A percentile compares a stretch with the other conserved stretches of the same genome.
phyloP scores from a whole-genome alignment of 35 echinoderm and acorn worm genomes.

The Patiria miniata region DNA sequence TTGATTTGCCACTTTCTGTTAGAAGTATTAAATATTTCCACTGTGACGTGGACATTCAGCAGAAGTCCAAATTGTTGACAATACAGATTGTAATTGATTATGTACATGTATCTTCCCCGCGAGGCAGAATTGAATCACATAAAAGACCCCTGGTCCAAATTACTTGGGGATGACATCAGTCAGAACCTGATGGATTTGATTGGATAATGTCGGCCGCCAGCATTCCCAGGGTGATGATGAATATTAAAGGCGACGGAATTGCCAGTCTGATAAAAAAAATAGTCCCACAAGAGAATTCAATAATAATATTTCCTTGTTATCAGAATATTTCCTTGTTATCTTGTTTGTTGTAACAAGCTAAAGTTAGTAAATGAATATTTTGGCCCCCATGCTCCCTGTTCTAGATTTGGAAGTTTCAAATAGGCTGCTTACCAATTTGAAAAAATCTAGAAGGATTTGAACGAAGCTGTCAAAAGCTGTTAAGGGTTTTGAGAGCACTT shows the following conservation, averaged over 20 bases:
- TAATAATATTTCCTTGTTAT: too few species aligned
- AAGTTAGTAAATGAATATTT: too few species aligned
- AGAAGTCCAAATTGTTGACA: neutral
- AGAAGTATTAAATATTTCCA: neutral
- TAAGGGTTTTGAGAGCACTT: too few species aligned
- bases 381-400: too few species aligned
- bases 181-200: neutral
- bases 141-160: neutral
- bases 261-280: neutral
- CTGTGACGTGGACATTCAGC: neutral
- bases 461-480: too few species aligned
- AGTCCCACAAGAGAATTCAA: neutral
- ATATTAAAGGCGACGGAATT: neutral
- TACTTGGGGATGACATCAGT: conserved; percentile 7
- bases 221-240: neutral
- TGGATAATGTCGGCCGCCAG: neutral
- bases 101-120: neutral
- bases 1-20: neutral
- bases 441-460: too few species aligned
- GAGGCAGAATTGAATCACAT: neutral
- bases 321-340: too few species aligned
- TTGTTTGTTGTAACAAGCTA: too few species aligned
- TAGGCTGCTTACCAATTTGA: too few species aligned
- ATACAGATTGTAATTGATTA: neutral
- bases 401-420: too few species aligned